These are phyloP conservation scores for Vipera latastei DNA, from an alignment of 2,797 vertebrate species.

Conservation along the genomic window DNA sequence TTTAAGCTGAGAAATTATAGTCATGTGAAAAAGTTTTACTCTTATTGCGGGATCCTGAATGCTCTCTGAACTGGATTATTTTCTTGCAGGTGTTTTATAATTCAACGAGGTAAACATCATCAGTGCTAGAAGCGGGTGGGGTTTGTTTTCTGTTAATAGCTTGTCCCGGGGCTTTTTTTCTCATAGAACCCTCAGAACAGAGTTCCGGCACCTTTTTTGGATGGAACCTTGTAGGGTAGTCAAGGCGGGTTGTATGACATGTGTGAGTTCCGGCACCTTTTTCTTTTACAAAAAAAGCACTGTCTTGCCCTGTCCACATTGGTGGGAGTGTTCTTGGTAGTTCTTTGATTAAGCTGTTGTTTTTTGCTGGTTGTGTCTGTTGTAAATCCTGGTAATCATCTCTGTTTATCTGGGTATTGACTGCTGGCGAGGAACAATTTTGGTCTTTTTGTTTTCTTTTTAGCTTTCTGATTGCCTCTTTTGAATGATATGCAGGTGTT, in stretches of 20 bases:
- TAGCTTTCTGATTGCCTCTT: not conserved
- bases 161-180: not conserved
- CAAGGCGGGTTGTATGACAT: no score
- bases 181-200: no score
- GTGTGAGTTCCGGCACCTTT: no score
- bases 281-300: no score
- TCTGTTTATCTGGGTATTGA: not conserved
- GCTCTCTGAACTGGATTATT: not conserved
- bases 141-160: not conserved
- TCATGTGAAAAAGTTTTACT: not conserved
- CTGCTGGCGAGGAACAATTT: not conserved
- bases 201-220: no score
- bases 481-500: not conserved
- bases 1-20: not conserved
- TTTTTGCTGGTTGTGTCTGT: not conserved
- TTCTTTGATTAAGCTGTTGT: not conserved
- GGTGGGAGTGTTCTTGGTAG: not conserved
- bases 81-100: not conserved
- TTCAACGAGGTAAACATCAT: not conserved
- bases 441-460: not conserved
- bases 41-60: not conserved
- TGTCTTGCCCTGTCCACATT: not conserved
- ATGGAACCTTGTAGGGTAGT: no score
- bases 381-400: not conserved
- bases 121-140: not conserved